Evolutionary conservation across 2,797 vertebrate species (phyloP).

Genomic region (Tauraco hartlaubi): DNA sequence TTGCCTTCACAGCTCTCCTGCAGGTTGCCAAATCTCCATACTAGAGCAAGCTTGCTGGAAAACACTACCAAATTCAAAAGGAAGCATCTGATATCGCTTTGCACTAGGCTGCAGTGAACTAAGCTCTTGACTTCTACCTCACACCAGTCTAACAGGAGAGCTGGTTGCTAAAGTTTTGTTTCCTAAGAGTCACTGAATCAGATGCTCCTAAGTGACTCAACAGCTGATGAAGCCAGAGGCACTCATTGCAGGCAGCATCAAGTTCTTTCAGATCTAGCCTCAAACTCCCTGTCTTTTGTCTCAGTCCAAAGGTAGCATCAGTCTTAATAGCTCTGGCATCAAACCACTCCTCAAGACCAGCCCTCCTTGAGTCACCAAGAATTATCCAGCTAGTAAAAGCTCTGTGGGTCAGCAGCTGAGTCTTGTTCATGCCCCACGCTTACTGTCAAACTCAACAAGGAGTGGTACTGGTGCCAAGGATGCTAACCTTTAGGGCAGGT

Average conservation of each 20-base stretch:
- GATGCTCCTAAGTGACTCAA: constrained; percentile 48
- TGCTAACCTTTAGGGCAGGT: not conserved
- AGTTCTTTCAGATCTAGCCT: not conserved
- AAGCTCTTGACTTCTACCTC: not conserved
- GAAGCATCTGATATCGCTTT: not conserved
- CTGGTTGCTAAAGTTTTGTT: not conserved
- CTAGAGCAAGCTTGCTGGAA: not conserved
- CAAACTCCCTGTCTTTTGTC: not conserved
- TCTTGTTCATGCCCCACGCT: not conserved
- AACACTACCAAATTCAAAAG: not conserved
- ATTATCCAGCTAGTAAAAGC: constrained; percentile 8
- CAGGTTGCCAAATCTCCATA: not conserved
- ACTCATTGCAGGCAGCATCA: not conserved
- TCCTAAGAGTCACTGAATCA: not conserved
- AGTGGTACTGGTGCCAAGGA: not conserved
- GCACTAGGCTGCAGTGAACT: not conserved
- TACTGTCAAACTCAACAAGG: not conserved
- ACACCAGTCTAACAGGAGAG: not conserved
- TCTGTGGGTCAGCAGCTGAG: not conserved
- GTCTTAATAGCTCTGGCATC: constrained; percentile 24
- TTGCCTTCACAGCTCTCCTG: not conserved
- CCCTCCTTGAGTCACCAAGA: constrained; percentile 7
- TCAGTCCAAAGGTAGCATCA: constrained; percentile 23
- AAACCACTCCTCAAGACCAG: constrained; percentile 2
- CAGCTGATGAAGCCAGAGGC: not conserved